Percentiles rank a stretch among this genome's conserved stretches.
These are phyloP conservation scores for Drosophila novamexicana DNA, from an alignment of 1,140 invertebrate genomes.

Conservation along the genomic window DNA sequence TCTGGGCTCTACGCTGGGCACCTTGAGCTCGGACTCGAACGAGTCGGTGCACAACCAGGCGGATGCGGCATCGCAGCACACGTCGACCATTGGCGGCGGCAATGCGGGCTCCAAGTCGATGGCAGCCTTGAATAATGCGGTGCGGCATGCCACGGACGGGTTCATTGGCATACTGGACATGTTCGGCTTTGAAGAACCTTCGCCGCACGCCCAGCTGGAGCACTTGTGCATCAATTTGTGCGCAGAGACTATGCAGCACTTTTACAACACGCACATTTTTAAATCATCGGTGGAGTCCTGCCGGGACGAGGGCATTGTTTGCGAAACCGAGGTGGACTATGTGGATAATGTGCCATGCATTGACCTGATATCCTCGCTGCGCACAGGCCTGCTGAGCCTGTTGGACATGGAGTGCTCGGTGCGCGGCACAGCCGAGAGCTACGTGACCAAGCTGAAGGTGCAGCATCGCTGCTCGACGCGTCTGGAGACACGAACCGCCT, in stretches of 20 bases:
- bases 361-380: constrained; percentile 96
- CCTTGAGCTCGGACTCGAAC: constrained; percentile 95
- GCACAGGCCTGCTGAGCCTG: constrained; percentile 95
- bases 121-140: constrained; percentile 95
- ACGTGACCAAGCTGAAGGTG: constrained; percentile 93
- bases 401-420: constrained; percentile 96
- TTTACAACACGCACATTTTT: constrained; percentile 98
- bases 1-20: constrained; percentile 94
- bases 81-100: constrained; percentile 92
- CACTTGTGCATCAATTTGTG: constrained; percentile 97
- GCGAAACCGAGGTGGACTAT: constrained; percentile 96
- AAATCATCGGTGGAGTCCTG: constrained; percentile 97
- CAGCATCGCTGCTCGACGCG: constrained; percentile 92
- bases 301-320: constrained; percentile 95
- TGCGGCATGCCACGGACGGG: constrained; percentile 96
- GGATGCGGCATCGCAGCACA: constrained; percentile 93
- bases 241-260: constrained; percentile 98
- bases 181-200: constrained; percentile 97
- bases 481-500: constrained; percentile 83
- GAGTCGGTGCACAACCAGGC: constrained; percentile 96
- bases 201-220: constrained; percentile 93
- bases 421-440: constrained; percentile 93
- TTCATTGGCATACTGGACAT: constrained; percentile 98
- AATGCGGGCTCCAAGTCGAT: constrained; percentile 94
- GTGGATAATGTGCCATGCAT: constrained; percentile 98